Base-by-base conservation (phyloP, 2,797 vertebrate genomes). In the Poeciliopsis gracilis region DNA sequence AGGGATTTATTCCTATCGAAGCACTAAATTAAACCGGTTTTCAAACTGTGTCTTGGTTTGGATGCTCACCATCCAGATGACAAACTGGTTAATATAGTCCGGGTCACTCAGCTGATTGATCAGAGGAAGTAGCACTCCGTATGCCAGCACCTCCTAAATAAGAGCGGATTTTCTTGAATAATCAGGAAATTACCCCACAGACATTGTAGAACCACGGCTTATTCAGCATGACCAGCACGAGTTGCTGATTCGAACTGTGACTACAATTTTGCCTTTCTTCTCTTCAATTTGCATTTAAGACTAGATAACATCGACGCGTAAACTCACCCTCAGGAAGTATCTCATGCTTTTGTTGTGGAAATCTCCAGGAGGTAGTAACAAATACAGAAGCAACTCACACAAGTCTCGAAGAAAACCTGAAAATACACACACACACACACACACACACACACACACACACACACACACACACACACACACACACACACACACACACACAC, bases 261-360 rank as follows among this genome's bases (percentile, higher is more conserved):
- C 59, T 8, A 18, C 30, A 63, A 18, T 36, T 63, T 36, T 36
- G 33, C 18, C 30, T 25, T 69, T 43, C 10, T 43, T 69, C 38
- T 43, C 66, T 69, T n/a, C 38, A 69, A n/a, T 5, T 49, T 49
- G 23, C 53, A 63, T 46, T 69, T 51, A 6, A 49, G 25, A 77
- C 36, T 41, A 72, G 71, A 33, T 69, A 69, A 41, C 1, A 53
- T 66, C 20, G 15, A 13, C 36, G 1, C 75, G 46, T 77, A 45
- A 18, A 84, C 95, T 97, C 93, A 99, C 98, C 97, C 98, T 96
- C 89, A 99, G 96, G 95, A 99, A 99, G 95, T 99, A 99, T 97
- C 98, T 96, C 98, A 99, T 99, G 95, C 98, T 99, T 96, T 98
- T 99, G 96, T 98, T 99, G 96, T 99, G 98, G 97, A 99, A 99